phyloP scores from a whole-genome alignment of 2,797 vertebrate species.

The Labroides dimidiatus region DNA sequence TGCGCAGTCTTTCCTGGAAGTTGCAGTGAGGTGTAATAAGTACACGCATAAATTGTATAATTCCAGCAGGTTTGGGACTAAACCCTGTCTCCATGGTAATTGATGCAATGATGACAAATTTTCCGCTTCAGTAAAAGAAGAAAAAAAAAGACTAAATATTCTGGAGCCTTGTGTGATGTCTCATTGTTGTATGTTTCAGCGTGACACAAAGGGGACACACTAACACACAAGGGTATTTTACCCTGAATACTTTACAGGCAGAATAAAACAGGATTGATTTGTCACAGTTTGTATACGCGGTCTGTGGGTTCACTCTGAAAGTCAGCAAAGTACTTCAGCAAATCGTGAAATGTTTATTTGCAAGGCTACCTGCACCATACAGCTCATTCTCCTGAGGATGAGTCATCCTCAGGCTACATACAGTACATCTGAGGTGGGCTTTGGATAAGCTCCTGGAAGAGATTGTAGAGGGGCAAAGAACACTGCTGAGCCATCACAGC shows the following conservation, averaged over 20 bases:
- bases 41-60: slow-evolving; percentile 58
- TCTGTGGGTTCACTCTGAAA: slow-evolving; percentile 61
- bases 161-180: slow-evolving; percentile 37
- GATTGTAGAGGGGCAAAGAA: slow-evolving; percentile 70
- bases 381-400: slow-evolving; percentile 77
- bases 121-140: slow-evolving; percentile 72
- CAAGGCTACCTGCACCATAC: slow-evolving; percentile 79
- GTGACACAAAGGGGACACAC: slow-evolving; percentile 41
- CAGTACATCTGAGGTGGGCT: slow-evolving; percentile 75
- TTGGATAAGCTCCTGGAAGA: slow-evolving; percentile 74
- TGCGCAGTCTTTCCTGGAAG: slow-evolving; percentile 63
- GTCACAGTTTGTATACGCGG: slow-evolving; percentile 55
- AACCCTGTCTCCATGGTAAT: slow-evolving; percentile 79
- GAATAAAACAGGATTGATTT: slow-evolving; percentile 34
- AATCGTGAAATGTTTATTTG: slow-evolving; percentile 78
- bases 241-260: slow-evolving; percentile 16
- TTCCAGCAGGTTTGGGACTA: slow-evolving; percentile 69
- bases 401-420: slow-evolving; percentile 82
- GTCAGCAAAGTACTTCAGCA: slow-evolving; percentile 70
- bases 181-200: slow-evolving; percentile 42
- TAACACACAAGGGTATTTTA: slow-evolving; percentile 35
- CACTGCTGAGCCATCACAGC: slow-evolving; percentile 81
- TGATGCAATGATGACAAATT: slow-evolving; percentile 77
- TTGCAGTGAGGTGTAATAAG: slow-evolving; percentile 64
- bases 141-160: slow-evolving; percentile 63